These are phyloP conservation scores for Liodrosophila aerea DNA, from an alignment of 2,888 invertebrate genomes.

Conservation along the genomic window DNA sequence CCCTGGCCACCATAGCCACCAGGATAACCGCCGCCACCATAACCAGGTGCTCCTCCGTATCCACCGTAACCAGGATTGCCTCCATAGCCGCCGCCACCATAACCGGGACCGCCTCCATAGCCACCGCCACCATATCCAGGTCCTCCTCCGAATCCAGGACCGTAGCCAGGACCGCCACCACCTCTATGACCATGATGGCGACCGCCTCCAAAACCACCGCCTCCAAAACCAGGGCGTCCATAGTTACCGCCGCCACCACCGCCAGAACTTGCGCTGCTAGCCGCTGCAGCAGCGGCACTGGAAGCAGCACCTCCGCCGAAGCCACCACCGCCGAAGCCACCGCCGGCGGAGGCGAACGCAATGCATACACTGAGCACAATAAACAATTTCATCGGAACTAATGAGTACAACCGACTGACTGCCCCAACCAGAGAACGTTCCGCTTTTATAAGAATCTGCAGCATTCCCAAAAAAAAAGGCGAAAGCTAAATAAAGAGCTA, in stretches of 20 bases:
- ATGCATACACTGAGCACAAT: constrained; percentile 68
- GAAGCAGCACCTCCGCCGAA: constrained; percentile 36
- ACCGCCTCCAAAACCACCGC: constrained; percentile 3
- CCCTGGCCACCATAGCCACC: constrained; percentile 17
- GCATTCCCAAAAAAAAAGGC: neutral
- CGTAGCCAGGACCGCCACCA: constrained; percentile 18
- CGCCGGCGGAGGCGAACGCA: constrained; percentile 63
- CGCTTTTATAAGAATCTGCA: constrained; percentile 56
- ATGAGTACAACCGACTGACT: constrained; percentile 53
- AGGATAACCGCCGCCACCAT: too few relatives aligned
- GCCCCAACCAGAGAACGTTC: constrained; percentile 23
- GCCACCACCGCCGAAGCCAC: constrained; percentile 50
- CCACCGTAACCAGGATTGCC: constrained; percentile 10
- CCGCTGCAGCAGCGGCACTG: constrained; percentile 28
- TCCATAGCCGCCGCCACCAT: constrained; percentile 20
- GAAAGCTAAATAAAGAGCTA: too few relatives aligned
- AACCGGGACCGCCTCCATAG: constrained; percentile 11
- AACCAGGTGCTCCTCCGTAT: constrained; percentile 14
- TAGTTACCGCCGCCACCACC: constrained; percentile 26
- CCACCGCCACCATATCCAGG: constrained; percentile 14
- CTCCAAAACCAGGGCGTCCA: constrained; percentile 15
- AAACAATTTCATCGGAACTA: constrained; percentile 71
- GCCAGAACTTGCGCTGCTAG: too few relatives aligned
- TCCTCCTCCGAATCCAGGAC: constrained; percentile 12
- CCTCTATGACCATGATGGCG: constrained; percentile 9